Percentiles rank a stretch among this genome's conserved stretches.
Evolutionary conservation across 2,888 invertebrate genomes (phyloP).

Genomic region (Drosophila nigricruria): DNA sequence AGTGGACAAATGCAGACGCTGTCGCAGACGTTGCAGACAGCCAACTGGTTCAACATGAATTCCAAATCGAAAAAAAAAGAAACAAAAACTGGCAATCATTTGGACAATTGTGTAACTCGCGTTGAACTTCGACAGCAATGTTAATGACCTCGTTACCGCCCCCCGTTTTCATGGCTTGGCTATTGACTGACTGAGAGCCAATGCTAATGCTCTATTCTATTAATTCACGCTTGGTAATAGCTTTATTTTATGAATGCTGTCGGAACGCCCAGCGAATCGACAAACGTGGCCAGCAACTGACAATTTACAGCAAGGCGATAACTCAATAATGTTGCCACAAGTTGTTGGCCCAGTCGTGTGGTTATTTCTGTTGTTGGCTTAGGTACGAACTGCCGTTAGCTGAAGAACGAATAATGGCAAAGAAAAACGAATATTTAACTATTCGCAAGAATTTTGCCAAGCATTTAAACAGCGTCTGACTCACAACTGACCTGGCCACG

Average conservation of each 20-base stretch:
- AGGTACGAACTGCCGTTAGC: constrained; percentile 66
- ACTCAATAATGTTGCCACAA: constrained; percentile 38
- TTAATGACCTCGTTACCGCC: constrained; percentile 70
- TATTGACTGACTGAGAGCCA: not conserved
- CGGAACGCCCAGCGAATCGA: constrained; percentile 38
- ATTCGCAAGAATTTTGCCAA: too few relatives aligned
- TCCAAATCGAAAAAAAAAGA: constrained; percentile 41
- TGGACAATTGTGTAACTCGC: constrained; percentile 63
- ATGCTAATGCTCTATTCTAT: constrained; percentile 23
- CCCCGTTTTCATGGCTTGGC: constrained; percentile 4
- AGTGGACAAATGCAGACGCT: constrained; percentile 45
- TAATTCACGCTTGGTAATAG: constrained; percentile 32
- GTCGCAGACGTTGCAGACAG: constrained; percentile 28
- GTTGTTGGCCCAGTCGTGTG: constrained; percentile 23
- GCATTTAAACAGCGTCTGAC: not conserved
- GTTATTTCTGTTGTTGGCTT: constrained; percentile 30
- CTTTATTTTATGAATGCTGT: constrained; percentile 40
- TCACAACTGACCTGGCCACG: constrained; percentile 38
- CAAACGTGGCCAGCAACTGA: constrained; percentile 42
- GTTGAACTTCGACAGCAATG: constrained; percentile 66
- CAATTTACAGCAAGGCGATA: constrained; percentile 67
- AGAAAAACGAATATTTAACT: constrained; percentile 18
- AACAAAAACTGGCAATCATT: constrained; percentile 33
- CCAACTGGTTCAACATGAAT: constrained; percentile 72
- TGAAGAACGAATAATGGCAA: constrained; percentile 20